Evolutionary conservation across 2,797 vertebrate species (phyloP).

Genomic region (Ceyx erithaca): DNA sequence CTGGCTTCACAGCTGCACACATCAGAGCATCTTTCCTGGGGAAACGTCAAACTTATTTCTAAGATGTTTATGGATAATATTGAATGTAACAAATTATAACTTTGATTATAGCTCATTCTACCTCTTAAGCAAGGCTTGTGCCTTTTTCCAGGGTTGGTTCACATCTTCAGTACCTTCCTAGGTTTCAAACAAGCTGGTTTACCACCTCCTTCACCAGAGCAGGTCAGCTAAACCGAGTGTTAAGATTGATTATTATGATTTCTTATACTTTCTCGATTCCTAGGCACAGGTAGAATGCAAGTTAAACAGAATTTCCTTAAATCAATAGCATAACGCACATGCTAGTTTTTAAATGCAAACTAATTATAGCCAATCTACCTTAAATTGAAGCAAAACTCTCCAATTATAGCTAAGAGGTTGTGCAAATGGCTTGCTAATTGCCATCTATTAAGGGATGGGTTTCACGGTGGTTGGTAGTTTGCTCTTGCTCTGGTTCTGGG

Average conservation of each 20-base stretch:
- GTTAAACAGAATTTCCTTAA: neutral
- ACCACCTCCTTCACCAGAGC: neutral
- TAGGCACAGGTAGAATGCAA: neutral
- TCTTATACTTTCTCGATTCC: neutral
- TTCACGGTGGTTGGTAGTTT: neutral
- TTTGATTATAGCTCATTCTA: neutral
- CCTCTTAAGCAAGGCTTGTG: neutral
- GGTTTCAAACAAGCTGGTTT: neutral
- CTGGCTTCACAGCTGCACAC: neutral
- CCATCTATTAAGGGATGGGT: neutral
- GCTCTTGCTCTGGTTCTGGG: neutral
- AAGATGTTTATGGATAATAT: neutral
- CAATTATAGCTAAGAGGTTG: neutral
- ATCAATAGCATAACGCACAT: neutral
- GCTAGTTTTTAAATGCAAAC: constrained; percentile 7
- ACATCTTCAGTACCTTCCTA: neutral
- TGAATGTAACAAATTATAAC: neutral
- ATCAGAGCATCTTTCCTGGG: neutral
- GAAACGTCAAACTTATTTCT: neutral
- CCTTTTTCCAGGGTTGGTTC: neutral
- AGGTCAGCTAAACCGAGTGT: neutral
- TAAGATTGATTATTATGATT: neutral
- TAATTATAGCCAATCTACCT: constrained; percentile 5
- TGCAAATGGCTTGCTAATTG: constrained; percentile 34
- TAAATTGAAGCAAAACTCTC: constrained; percentile 1